Evolutionary conservation across 1,140 invertebrate species (phyloP), one percentile per base, ranked within the genome.

Genomic region (Drosophila aff.): DNA sequence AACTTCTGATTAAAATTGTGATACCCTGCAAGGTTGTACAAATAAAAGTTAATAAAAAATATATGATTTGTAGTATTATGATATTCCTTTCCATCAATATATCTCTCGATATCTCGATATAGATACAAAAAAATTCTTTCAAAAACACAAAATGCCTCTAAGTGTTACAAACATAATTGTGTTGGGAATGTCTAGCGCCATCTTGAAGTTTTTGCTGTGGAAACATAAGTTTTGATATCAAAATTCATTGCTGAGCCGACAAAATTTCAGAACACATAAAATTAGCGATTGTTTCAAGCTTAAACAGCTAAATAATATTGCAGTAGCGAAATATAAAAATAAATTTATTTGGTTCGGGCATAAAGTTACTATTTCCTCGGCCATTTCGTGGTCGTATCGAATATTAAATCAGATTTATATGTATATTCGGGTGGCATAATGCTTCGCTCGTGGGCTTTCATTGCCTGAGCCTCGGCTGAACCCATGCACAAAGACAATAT

Each of bases 351-450:
- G 71, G 72, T 68, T 65, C 38, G 60, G 81, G 15, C 52, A 83
- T 79, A 83, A 83, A 76, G 62, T 76, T 83, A 60, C 43, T 74
- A 78, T 74, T 82, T 62, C 49, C 75, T 71, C 43, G 63, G 58
- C 57, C 46, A 23, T 82, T 16, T 64, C 59, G 18, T 38, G 52
- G 52, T 55, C 75, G 64, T 79, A 82, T 76, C 65, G 58, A 79
- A 79, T 83, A 83, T 83, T 76, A 83, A 83, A 83, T 83, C 81
- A 83, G 81, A 72, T 79, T 50, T 82, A 68, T 72, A 78, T 78
- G 46, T 81, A 63, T 67, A 61, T 52, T 60, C 28, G 64, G 50
- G 18, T 81, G 58, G 60, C 16, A 76, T 50, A 82, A 78, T 75
- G 58, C 72, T 40, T 53, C 10, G 55, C 52, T 63, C 15, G 49